These are phyloP conservation scores for Melinaea menophilus DNA, from an alignment of 2,888 invertebrate genomes.

Conservation along the genomic window DNA sequence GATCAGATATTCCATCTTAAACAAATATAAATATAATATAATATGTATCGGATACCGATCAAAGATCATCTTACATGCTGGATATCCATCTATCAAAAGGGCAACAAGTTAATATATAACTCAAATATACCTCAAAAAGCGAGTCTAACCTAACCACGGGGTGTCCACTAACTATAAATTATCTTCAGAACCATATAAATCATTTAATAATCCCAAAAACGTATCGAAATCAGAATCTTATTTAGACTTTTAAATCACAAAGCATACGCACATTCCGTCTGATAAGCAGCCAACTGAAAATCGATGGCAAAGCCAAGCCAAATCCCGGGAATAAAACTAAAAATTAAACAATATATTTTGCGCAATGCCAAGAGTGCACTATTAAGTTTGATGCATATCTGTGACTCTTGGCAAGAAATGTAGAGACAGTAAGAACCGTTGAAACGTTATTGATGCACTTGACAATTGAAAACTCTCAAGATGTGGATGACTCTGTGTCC, in stretches of 20 bases:
- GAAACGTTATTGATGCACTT: neutral
- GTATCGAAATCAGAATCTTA: neutral
- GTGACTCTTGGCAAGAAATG: constrained; percentile 35
- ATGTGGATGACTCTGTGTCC: neutral
- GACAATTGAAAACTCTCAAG: constrained; percentile 6
- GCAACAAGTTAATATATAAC: neutral
- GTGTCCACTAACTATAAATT: neutral
- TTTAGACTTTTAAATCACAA: neutral
- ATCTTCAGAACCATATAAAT: neutral
- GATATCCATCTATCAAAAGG: neutral
- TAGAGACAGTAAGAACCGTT: constrained; percentile 4
- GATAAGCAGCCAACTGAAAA: constrained; percentile 15
- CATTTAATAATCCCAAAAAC: neutral
- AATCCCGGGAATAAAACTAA: constrained; percentile 45
- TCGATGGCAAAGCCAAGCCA: constrained; percentile 30
- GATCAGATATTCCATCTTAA: too few relatives aligned
- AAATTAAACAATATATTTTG: constrained; percentile 56
- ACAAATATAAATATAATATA: too few relatives aligned
- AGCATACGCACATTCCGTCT: constrained; percentile 3
- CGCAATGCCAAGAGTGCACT: constrained; percentile 43
- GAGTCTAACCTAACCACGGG: neutral
- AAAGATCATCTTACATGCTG: too few relatives aligned
- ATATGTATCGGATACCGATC: too few relatives aligned
- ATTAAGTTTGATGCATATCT: constrained; percentile 55
- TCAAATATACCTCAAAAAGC: neutral